These are phyloP conservation scores for Chaenocephalus aceratus DNA, from an alignment of 2,113 vertebrate genomes.

Conservation along the genomic window DNA sequence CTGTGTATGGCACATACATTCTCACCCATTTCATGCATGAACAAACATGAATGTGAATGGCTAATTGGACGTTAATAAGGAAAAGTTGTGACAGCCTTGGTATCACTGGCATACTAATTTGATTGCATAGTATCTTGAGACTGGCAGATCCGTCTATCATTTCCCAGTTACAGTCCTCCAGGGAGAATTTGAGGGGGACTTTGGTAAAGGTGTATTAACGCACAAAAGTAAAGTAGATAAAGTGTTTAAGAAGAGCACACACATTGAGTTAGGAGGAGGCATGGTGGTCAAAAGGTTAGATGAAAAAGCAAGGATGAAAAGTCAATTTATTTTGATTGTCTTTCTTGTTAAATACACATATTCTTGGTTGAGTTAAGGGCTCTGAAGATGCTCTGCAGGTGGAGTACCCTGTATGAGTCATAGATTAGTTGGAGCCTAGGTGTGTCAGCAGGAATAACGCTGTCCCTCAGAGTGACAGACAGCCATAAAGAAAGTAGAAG, in stretches of 20 bases:
- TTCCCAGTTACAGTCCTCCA: conserved; percentile 13
- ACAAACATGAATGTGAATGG: conserved; percentile 15
- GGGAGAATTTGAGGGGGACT: background rate
- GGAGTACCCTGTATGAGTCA: conserved; percentile 22
- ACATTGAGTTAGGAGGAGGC: background rate
- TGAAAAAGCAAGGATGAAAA: conserved; percentile 4
- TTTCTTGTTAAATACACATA: conserved; percentile 14
- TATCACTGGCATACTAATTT: conserved; percentile 29
- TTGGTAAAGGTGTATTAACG: conserved; percentile 8
- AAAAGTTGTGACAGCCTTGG: conserved; percentile 29
- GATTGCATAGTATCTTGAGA: background rate
- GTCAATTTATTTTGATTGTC: background rate
- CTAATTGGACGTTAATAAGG: conserved; percentile 49
- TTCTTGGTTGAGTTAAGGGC: background rate
- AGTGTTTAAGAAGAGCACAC: background rate
- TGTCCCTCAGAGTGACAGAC: conserved; percentile 29
- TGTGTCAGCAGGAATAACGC: conserved; percentile 12
- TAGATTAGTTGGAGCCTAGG: conserved; percentile 27
- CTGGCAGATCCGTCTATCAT: conserved; percentile 42
- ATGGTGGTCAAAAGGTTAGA: conserved; percentile 9
- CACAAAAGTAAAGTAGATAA: conserved; percentile 12
- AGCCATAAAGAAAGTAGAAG: background rate
- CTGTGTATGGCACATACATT: background rate
- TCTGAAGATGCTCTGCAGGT: conserved; percentile 44
- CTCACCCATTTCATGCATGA: conserved; percentile 1